A percentile compares a stretch with the other conserved stretches of the same genome.
These are phyloP conservation scores for Sycophila texana DNA, from an alignment of 2,888 invertebrate genomes.

Conservation along the genomic window DNA sequence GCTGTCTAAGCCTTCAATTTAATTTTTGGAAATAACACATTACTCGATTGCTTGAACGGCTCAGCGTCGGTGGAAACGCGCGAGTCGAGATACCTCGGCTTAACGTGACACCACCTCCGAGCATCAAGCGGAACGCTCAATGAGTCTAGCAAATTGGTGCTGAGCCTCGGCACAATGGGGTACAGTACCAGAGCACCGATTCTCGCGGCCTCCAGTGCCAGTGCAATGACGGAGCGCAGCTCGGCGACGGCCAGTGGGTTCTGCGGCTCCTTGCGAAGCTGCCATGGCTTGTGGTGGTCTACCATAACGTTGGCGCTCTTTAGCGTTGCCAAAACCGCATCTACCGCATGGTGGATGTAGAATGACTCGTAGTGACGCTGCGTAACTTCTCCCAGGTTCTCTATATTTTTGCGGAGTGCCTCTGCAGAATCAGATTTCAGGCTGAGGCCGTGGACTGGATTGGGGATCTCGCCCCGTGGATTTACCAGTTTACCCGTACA, in stretches of 20 bases:
- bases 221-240: constrained; percentile 85
- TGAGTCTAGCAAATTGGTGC: constrained; percentile 83
- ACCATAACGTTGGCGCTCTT: constrained; percentile 91
- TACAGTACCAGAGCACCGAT: constrained; percentile 88
- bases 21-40: constrained; percentile 66
- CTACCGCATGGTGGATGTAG: constrained; percentile 90
- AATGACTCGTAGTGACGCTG: constrained; percentile 83
- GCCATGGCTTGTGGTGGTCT: constrained; percentile 92
- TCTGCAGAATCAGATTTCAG: constrained; percentile 76
- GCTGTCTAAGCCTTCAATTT: constrained; percentile 36
- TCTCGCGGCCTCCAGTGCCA: constrained; percentile 90
- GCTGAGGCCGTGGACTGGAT: constrained; percentile 75
- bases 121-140: constrained; percentile 77
- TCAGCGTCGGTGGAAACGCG: constrained; percentile 11
- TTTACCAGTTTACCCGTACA: constrained; percentile 88
- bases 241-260: constrained; percentile 76
- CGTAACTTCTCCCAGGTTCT: constrained; percentile 79
- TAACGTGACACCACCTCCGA: constrained; percentile 77
- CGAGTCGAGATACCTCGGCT: constrained; percentile 62
- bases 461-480: constrained; percentile 85
- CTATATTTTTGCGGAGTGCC: constrained; percentile 78
- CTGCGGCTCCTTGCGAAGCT: constrained; percentile 81
- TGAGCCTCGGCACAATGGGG: constrained; percentile 89
- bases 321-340: constrained; percentile 84
- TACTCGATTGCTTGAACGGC: constrained; percentile 54